Evolutionary conservation across 2,888 invertebrate species (phyloP).

Genomic region (Euspilapteryx auroguttella): DNA sequence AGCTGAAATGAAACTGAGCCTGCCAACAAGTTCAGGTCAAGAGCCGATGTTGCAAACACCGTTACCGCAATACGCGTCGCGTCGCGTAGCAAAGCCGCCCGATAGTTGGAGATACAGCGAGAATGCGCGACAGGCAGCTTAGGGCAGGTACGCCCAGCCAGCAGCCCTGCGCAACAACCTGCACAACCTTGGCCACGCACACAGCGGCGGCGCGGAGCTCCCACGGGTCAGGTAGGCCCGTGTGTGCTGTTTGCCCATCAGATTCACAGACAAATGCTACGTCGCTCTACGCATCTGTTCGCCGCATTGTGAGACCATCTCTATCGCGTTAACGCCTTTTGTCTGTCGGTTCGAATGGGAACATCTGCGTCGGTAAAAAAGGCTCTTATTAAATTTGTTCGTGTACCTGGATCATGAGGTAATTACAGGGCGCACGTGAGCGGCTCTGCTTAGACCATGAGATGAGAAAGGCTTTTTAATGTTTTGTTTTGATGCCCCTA

Average conservation of each 20-base stretch:
- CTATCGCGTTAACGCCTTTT: constrained; percentile 42
- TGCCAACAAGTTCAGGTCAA: constrained; percentile 3
- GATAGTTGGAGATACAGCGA: too few species aligned
- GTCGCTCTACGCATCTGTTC: constrained; percentile 42
- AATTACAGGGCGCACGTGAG: constrained; percentile 17
- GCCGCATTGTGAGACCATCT: constrained; percentile 33
- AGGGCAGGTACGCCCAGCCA: constrained; percentile 23
- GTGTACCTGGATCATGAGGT: constrained; percentile 20
- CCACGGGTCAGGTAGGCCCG: constrained; percentile 13
- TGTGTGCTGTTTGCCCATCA: constrained; percentile 42
- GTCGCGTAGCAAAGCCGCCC: background rate
- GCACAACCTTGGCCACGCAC: constrained; percentile 17
- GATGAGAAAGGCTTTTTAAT: background rate
- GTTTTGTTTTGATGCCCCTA: background rate
- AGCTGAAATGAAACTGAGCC: too few species aligned
- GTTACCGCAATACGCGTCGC: constrained; percentile 26
- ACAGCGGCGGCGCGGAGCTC: too few species aligned
- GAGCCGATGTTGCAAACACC: constrained; percentile 25
- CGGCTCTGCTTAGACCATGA: background rate
- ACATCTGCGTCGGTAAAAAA: constrained; percentile 38
- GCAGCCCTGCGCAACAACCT: constrained; percentile 32
- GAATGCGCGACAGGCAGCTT: constrained; percentile 36
- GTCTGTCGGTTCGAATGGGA: constrained; percentile 24
- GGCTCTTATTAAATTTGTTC: constrained; percentile 21
- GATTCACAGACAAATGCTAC: constrained; percentile 52